Percentiles rank a stretch among this genome's conserved stretches.
Conservation (phyloP, 1,140 invertebrate species). For the Euura lappo region DNA sequence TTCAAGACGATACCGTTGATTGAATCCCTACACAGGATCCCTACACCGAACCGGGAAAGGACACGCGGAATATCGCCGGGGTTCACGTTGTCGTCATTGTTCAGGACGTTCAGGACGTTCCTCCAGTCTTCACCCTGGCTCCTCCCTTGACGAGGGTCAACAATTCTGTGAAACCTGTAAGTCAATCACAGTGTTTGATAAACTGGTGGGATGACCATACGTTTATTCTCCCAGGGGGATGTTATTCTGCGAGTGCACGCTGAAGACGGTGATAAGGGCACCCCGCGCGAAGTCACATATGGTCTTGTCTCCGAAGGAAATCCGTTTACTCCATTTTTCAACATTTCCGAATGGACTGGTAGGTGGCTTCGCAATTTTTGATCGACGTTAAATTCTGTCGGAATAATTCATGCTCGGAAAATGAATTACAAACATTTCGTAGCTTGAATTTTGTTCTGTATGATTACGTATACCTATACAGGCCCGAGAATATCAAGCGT, state of each 20-base stretch:
- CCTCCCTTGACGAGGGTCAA: conserved; percentile 76
- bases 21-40: conserved; percentile 69
- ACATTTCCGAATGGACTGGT: conserved; percentile 84
- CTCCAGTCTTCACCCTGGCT: conserved; percentile 81
- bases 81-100: conserved; percentile 81
- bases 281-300: conserved; percentile 81
- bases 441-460: background rate
- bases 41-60: conserved; percentile 78
- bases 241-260: conserved; percentile 76
- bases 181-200: conserved; percentile 21
- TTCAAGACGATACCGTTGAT: background rate
- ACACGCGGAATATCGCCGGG: conserved; percentile 84
- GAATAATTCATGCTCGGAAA: background rate
- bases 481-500: background rate
- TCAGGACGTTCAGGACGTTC: conserved; percentile 84
- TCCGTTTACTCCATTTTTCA: conserved; percentile 82
- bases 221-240: conserved; percentile 61
- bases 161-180: conserved; percentile 51
- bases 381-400: background rate
- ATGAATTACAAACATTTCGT: background rate
- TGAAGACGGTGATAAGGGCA: conserved; percentile 88
- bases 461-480: background rate
- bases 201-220: conserved; percentile 10
- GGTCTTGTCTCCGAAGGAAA: conserved; percentile 82
- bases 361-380: conserved; percentile 21